Evolutionary conservation across 2,797 vertebrate species (phyloP).

Genomic region (Anguilla megastoma): DNA sequence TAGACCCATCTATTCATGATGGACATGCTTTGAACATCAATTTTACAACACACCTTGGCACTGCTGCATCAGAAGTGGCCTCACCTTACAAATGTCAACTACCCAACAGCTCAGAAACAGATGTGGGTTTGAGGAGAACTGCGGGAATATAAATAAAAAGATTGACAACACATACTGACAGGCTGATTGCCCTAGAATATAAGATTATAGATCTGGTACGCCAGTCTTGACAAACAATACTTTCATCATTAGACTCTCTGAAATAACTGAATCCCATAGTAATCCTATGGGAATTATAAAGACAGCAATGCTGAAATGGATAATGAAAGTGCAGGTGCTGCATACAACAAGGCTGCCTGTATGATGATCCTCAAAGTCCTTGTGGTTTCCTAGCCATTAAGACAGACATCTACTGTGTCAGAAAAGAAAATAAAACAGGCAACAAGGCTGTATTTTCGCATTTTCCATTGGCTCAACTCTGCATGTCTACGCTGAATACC

Average conservation of each 20-base stretch:
- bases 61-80: too few relatives aligned
- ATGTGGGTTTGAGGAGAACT: neutral
- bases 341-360: neutral
- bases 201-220: neutral
- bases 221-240: neutral
- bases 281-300: neutral
- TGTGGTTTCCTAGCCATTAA: neutral
- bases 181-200: neutral
- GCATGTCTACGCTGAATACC: too few relatives aligned
- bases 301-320: neutral
- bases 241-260: neutral
- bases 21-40: too few relatives aligned
- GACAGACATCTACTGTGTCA: neutral
- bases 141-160: neutral
- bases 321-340: neutral
- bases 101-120: too few relatives aligned
- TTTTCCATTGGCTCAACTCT: too few relatives aligned
- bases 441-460: neutral
- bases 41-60: too few relatives aligned
- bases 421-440: neutral
- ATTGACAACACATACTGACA: neutral
- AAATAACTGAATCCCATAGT: neutral
- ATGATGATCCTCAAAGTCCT: neutral
- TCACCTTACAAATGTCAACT: too few relatives aligned
- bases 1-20: too few relatives aligned